Evolutionary conservation across 2,113 vertebrate species (phyloP).

Genomic region (Pygoscelis adeliae): DNA sequence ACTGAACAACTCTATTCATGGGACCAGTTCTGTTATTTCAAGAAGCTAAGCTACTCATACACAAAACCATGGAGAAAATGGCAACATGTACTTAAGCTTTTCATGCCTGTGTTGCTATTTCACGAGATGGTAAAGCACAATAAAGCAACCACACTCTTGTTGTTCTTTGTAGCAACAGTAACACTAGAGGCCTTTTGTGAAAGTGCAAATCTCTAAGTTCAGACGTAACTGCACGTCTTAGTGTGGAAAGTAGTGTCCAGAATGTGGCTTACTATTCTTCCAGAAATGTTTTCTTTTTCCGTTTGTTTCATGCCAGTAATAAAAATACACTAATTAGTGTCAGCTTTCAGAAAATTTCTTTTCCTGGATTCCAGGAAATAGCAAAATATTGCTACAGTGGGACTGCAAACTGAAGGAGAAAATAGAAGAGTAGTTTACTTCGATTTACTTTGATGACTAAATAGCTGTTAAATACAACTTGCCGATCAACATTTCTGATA

Average conservation of each 20-base stretch:
- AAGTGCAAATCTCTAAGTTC: neutral
- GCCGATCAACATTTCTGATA: neutral
- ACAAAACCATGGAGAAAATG: neutral
- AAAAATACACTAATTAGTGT: neutral
- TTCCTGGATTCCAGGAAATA: neutral
- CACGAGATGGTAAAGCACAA: neutral
- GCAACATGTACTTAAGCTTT: neutral
- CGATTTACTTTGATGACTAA: neutral
- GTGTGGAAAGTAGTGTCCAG: neutral
- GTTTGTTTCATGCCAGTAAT: neutral
- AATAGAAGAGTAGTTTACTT: neutral
- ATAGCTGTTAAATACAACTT: neutral
- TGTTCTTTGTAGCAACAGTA: neutral
- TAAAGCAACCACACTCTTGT: neutral
- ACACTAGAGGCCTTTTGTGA: accelerated
- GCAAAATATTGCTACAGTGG: neutral
- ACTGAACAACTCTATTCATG: neutral
- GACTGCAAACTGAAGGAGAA: neutral
- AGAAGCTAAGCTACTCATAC: neutral
- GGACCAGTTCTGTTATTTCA: neutral
- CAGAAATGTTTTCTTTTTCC: neutral
- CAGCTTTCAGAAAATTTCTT: neutral
- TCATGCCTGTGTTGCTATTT: neutral
- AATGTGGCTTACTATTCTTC: neutral
- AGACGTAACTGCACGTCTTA: accelerated